A percentile compares a stretch with the other conserved stretches of the same genome.
These are phyloP conservation scores for Euplagia quadripunctaria DNA, from an alignment of 2,888 invertebrate genomes.

Conservation along the genomic window DNA sequence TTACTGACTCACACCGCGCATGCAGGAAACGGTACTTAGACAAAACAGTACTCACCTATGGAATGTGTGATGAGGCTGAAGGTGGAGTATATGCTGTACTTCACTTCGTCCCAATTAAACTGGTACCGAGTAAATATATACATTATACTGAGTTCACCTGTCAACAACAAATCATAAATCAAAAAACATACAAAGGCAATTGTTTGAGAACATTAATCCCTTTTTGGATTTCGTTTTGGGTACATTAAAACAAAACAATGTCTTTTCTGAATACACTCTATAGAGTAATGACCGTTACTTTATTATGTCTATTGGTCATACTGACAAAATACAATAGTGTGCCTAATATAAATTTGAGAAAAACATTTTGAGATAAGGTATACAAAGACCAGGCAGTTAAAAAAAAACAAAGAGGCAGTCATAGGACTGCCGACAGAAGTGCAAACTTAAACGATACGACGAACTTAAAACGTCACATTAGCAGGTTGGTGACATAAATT, in stretches of 20 bases:
- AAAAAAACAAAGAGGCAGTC: too few relatives aligned
- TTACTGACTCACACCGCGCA: background rate
- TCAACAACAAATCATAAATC: background rate
- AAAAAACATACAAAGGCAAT: background rate
- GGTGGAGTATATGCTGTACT: constrained; percentile 81
- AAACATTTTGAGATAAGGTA: too few relatives aligned
- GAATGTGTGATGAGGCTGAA: constrained; percentile 79
- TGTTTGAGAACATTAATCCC: background rate
- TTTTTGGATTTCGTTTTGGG: background rate
- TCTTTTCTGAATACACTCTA: too few relatives aligned
- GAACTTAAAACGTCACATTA: too few relatives aligned
- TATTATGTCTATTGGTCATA: too few relatives aligned
- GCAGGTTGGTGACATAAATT: too few relatives aligned
- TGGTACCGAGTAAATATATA: constrained; percentile 82
- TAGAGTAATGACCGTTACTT: too few relatives aligned
- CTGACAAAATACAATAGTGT: too few relatives aligned
- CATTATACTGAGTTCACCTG: constrained; percentile 81
- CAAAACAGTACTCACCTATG: constrained; percentile 68
- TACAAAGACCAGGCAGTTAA: too few relatives aligned
- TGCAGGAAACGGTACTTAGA: background rate
- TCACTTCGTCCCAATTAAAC: constrained; percentile 85
- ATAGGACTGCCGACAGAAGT: too few relatives aligned
- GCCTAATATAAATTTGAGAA: too few relatives aligned
- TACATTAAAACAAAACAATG: background rate
- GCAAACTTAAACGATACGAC: too few relatives aligned